phyloP scores from a whole-genome alignment of 1,140 invertebrate species.

The Rhopalosiphum maidis region DNA sequence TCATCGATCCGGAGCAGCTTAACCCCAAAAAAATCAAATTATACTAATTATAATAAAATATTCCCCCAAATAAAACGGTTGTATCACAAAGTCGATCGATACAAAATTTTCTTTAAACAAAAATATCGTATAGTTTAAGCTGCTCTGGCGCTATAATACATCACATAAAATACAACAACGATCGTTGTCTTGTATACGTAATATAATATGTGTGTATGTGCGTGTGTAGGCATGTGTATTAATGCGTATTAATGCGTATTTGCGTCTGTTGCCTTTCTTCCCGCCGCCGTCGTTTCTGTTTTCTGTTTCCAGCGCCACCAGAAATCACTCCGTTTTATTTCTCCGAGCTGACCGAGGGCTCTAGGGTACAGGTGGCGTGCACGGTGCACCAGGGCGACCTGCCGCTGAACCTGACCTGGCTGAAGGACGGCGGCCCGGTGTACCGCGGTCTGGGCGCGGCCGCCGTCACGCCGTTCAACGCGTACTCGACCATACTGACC shows the following conservation, averaged over 20 bases:
- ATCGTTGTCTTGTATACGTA: neutral
- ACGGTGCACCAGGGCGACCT: slow-evolving; percentile 74
- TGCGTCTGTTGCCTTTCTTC: neutral
- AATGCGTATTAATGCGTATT: neutral
- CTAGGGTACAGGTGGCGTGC: slow-evolving; percentile 70
- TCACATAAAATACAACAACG: neutral
- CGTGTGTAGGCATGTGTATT: neutral
- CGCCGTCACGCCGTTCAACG: slow-evolving; percentile 60
- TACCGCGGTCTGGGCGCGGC: slow-evolving; percentile 61
- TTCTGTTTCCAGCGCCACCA: slow-evolving; percentile 57
- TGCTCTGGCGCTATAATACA: neutral
- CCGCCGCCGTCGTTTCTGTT: slow-evolving; percentile 34
- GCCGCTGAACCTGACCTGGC: slow-evolving; percentile 72
- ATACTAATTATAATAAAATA: too few species aligned
- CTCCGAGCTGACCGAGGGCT: slow-evolving; percentile 67
- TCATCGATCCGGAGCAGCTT: neutral
- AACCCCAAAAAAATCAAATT: neutral
- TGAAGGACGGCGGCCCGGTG: slow-evolving; percentile 67
- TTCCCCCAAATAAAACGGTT: too few species aligned
- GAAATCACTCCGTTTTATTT: slow-evolving; percentile 64
- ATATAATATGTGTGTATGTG: neutral
- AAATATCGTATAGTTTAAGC: too few species aligned
- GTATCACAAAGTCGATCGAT: too few species aligned
- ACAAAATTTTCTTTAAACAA: too few species aligned
- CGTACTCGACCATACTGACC: slow-evolving; percentile 73